These are phyloP conservation scores for Drosophila buzzatii DNA, from an alignment of 2,888 invertebrate genomes.

Conservation along the genomic window DNA sequence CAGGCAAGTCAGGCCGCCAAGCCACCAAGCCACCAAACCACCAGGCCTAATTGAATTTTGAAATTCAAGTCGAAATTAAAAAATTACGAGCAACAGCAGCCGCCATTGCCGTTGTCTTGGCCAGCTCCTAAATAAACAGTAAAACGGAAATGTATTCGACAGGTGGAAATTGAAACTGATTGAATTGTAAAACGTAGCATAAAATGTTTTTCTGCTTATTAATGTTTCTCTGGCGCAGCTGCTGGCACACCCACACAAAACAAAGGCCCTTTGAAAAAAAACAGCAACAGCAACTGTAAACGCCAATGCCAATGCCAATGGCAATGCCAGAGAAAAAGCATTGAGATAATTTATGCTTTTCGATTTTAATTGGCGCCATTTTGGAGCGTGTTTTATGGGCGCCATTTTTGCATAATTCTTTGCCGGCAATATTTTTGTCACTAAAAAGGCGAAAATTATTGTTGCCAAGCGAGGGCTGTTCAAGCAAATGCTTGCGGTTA, in stretches of 20 bases:
- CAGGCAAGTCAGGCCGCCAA: neutral
- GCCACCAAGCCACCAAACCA: slow-evolving; percentile 36
- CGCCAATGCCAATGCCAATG: neutral
- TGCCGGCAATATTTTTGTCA: slow-evolving; percentile 43
- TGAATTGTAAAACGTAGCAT: slow-evolving; percentile 76
- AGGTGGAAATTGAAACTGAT: slow-evolving; percentile 80
- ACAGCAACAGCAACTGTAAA: neutral
- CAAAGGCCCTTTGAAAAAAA: neutral
- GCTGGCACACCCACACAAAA: slow-evolving; percentile 37
- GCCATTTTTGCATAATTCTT: slow-evolving; percentile 54
- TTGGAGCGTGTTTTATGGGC: slow-evolving; percentile 57
- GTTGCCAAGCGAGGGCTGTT: slow-evolving; percentile 19
- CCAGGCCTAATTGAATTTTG: slow-evolving; percentile 72
- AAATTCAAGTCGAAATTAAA: slow-evolving; percentile 73
- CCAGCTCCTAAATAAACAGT: slow-evolving; percentile 65
- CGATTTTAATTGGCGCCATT: slow-evolving; percentile 74
- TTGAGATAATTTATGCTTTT: slow-evolving; percentile 68
- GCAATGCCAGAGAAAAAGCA: slow-evolving; percentile 1
- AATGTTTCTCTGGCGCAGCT: slow-evolving; percentile 54
- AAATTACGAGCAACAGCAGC: slow-evolving; percentile 61
- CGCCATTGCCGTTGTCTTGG: neutral
- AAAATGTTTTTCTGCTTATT: slow-evolving; percentile 61
- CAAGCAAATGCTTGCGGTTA: neutral
- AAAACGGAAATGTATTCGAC: slow-evolving; percentile 77
- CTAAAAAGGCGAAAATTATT: slow-evolving; percentile 30